These are phyloP conservation scores for Oryzias sinensis DNA, from an alignment of 2,797 vertebrate species.

Conservation along the genomic window DNA sequence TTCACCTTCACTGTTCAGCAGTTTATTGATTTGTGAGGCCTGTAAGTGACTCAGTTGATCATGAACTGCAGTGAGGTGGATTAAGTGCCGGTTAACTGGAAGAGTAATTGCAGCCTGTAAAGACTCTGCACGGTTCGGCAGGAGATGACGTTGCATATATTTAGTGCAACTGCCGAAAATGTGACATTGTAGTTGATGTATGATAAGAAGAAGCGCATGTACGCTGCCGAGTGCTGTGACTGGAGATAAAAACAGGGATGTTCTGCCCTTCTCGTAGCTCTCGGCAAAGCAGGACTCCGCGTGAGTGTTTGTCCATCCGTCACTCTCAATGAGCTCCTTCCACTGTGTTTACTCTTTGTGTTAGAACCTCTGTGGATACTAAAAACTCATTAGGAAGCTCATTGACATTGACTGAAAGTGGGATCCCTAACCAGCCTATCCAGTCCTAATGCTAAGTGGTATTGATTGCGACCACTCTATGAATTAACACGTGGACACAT, in stretches of 20 bases:
- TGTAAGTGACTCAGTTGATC: conserved; percentile 62
- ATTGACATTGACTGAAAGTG: conserved; percentile 53
- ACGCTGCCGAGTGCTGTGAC: conserved; percentile 47
- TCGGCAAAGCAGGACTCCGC: conserved; percentile 15
- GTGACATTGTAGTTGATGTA: conserved; percentile 59
- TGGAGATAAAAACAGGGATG: conserved; percentile 24
- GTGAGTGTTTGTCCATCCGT: conserved; percentile 26
- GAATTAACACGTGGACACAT: conserved; percentile 51
- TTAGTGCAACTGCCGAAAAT: conserved; percentile 43
- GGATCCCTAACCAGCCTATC: conserved; percentile 43
- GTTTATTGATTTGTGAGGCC: conserved; percentile 62
- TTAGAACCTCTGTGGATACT: conserved; percentile 28
- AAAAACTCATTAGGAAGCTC: conserved; percentile 48
- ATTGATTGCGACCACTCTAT: conserved; percentile 57
- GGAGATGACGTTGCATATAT: conserved; percentile 62
- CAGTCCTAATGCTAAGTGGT: conserved; percentile 56
- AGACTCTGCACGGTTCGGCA: conserved; percentile 47
- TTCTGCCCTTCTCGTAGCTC: conserved; percentile 20
- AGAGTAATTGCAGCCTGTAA: conserved; percentile 57
- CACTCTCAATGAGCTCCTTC: conserved; percentile 31
- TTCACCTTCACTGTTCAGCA: conserved; percentile 58
- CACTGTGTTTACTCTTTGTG: conserved; percentile 27
- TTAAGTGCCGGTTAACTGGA: conserved; percentile 61
- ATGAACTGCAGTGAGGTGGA: conserved; percentile 63
- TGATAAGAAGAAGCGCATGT: conserved; percentile 32